These are phyloP conservation scores for Synergus itoensis DNA, from an alignment of 2,888 invertebrate species.

Conservation along the genomic window DNA sequence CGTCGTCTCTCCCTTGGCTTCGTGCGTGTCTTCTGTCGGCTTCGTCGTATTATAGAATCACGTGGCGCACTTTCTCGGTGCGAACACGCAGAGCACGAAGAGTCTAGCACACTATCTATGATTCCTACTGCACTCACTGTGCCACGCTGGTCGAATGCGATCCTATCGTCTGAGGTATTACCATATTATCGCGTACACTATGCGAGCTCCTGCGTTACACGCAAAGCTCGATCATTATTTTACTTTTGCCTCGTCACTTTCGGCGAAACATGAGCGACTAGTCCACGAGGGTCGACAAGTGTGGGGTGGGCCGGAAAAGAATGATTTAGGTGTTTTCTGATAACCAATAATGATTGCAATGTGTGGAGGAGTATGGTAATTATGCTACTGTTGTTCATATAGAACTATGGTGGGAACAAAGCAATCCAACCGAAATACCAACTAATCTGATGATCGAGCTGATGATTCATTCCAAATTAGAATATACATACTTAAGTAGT, in stretches of 20 bases:
- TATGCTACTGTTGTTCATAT: too few species aligned
- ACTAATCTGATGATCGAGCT: not conserved
- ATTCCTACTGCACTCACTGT: slow-evolving; percentile 5
- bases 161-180: slow-evolving; percentile 30
- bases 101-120: slow-evolving; percentile 12
- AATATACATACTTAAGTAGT: not conserved
- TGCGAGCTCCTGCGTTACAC: not conserved
- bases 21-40: slow-evolving; percentile 28
- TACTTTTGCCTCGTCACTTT: slow-evolving; percentile 28
- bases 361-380: too few species aligned
- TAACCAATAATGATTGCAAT: not conserved
- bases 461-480: not conserved
- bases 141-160: slow-evolving; percentile 2
- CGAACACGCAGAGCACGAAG: not conserved
- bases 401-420: too few species aligned
- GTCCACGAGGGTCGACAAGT: not conserved
- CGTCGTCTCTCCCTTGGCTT: not conserved
- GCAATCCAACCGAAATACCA: not conserved
- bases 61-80: slow-evolving; percentile 35
- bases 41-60: slow-evolving; percentile 16
- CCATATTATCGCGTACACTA: slow-evolving; percentile 11
- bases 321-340: slow-evolving; percentile 2
- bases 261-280: slow-evolving; percentile 4
- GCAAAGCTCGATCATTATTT: slow-evolving; percentile 36
- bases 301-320: not conserved